A percentile compares a stretch with the other conserved stretches of the same genome.
Conservation (phyloP, 1,140 invertebrate species). For the Acromyrmex heyeri region DNA sequence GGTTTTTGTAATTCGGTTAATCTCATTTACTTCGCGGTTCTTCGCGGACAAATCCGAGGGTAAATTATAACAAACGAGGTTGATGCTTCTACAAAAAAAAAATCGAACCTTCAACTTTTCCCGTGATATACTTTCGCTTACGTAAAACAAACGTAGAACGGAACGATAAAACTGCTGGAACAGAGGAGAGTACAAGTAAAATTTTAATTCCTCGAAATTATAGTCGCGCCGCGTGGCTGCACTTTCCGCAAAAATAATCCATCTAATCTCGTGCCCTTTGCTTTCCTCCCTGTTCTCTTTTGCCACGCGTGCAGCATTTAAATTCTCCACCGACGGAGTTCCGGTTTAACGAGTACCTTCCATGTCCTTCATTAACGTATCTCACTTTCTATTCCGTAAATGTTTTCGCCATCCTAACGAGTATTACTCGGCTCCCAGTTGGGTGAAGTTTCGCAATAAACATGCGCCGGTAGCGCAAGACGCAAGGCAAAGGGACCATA, state of each 20-base stretch:
- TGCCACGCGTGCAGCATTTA: not conserved
- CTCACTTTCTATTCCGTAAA: constrained; percentile 43
- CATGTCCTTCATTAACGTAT: constrained; percentile 51
- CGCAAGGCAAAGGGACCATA: constrained; percentile 52
- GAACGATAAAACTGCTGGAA: not conserved
- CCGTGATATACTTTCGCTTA: not conserved
- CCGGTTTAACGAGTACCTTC: constrained; percentile 18
- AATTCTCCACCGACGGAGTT: constrained; percentile 27
- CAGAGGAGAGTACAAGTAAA: not conserved
- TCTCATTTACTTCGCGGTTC: not conserved
- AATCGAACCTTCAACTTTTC: not conserved
- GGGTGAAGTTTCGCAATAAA: constrained; percentile 71
- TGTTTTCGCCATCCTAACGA: constrained; percentile 8
- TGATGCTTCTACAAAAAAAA: not conserved
- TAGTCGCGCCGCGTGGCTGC: not conserved
- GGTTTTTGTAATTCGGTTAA: constrained; percentile 27
- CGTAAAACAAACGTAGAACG: not conserved
- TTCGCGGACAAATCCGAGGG: not conserved
- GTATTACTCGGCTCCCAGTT: constrained; percentile 2
- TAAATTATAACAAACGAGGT: not conserved
- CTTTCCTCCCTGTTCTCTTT: not conserved
- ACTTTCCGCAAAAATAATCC: constrained; percentile 29
- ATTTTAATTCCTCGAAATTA: constrained; percentile 55
- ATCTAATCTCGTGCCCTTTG: constrained; percentile 32
- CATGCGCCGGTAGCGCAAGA: not conserved